These are phyloP conservation scores for Phoenicopterus ruber DNA, from an alignment of 2,113 vertebrate species.

Conservation along the genomic window DNA sequence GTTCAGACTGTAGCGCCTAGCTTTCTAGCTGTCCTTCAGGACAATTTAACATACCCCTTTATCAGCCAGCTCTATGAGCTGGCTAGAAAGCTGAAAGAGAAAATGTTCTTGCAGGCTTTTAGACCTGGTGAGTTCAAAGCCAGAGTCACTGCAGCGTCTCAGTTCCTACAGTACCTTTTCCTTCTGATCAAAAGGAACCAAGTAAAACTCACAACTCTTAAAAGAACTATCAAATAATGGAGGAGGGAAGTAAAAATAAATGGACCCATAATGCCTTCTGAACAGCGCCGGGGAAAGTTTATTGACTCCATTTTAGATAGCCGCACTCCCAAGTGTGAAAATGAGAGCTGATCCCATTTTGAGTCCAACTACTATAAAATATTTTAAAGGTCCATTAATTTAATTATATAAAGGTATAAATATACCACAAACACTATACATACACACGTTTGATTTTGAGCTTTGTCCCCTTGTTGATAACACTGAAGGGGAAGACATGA, in stretches of 20 bases:
- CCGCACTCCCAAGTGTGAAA: not conserved
- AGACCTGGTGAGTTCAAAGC: constrained; percentile 75
- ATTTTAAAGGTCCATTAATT: not conserved
- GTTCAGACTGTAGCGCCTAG: not conserved
- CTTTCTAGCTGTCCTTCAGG: constrained; percentile 56
- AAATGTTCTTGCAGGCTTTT: constrained; percentile 71
- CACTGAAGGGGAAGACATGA: not conserved
- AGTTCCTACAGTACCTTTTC: constrained; percentile 31
- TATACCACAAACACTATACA: not conserved
- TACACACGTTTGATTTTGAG: not conserved
- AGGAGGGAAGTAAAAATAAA: constrained; percentile 52
- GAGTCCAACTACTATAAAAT: not conserved
- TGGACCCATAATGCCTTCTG: not conserved
- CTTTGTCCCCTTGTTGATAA: not conserved
- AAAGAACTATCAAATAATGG: constrained; percentile 66
- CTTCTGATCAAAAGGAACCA: constrained; percentile 58
- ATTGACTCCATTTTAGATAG: constrained; percentile 3
- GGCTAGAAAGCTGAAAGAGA: constrained; percentile 26
- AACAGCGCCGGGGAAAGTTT: not conserved
- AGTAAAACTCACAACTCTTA: constrained; percentile 44
- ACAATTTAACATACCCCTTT: constrained; percentile 53
- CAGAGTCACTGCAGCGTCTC: constrained; percentile 22
- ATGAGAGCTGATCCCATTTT: not conserved
- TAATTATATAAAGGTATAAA: not conserved
- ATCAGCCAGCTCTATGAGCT: not conserved